A percentile compares a stretch with the other conserved stretches of the same genome.
phyloP scores from a whole-genome alignment of 2,113 vertebrate species.

The Cochlearius cochlearius region DNA sequence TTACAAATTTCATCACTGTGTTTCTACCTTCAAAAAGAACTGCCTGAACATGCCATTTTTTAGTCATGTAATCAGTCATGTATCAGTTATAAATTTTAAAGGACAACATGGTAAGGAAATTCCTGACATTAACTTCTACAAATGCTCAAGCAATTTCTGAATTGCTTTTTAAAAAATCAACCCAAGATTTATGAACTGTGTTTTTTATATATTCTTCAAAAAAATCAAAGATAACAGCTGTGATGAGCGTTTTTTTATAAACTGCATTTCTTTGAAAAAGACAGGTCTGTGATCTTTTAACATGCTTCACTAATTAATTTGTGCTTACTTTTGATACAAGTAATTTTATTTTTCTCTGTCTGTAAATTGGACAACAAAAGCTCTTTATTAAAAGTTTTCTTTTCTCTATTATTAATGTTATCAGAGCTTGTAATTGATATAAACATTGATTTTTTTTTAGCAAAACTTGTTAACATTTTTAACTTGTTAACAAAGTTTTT shows the following conservation, averaged over 20 bases:
- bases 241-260: background rate
- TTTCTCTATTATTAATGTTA: background rate
- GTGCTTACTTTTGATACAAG: background rate
- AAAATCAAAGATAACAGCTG: background rate
- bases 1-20: background rate
- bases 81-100: background rate
- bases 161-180: background rate
- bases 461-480: background rate
- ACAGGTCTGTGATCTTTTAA: background rate
- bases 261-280: background rate
- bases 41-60: background rate
- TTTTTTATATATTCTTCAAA: background rate
- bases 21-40: background rate
- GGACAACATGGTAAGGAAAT: background rate
- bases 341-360: background rate
- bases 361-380: background rate
- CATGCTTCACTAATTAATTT: background rate
- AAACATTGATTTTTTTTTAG: background rate
- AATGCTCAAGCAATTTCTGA: background rate
- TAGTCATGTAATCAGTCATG: background rate
- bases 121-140: background rate
- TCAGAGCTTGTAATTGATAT: background rate
- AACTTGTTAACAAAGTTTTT: background rate
- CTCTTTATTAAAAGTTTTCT: background rate
- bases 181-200: background rate